Conservation (phyloP, 37 sponge, comb jelly and placozoan genomes). For the Chondrosia reniformis region DNA sequence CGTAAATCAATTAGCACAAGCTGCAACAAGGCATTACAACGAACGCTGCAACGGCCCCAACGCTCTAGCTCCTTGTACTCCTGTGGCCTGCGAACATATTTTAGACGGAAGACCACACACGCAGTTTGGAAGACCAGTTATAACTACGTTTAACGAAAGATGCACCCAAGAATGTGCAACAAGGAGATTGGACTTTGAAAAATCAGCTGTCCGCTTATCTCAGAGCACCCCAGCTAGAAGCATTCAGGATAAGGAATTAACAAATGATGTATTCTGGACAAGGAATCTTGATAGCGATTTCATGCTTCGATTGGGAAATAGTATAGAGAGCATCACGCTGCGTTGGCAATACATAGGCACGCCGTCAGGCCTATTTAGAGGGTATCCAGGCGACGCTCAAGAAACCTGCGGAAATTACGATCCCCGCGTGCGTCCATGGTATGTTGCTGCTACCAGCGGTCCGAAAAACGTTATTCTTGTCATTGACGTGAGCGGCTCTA, state of each 20-base stretch:
- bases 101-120: background rate
- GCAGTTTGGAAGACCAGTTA: background rate
- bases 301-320: background rate
- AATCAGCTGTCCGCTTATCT: background rate
- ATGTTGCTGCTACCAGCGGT: slow-evolving; percentile 30
- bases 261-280: slow-evolving; percentile 4
- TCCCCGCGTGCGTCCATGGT: slow-evolving; percentile 44
- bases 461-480: slow-evolving; percentile 27
- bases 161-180: background rate
- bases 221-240: background rate
- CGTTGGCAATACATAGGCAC: slow-evolving; percentile 26
- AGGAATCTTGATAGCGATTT: background rate
- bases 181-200: background rate
- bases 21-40: background rate
- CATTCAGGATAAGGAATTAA: background rate
- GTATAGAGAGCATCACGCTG: background rate
- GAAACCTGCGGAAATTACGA: slow-evolving; percentile 18
- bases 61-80: background rate
- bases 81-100: background rate
- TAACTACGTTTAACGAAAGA: slow-evolving; percentile 1
- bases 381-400: background rate
- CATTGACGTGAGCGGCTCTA: slow-evolving; percentile 12
- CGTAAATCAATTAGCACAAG: background rate
- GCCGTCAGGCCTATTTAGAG: background rate
- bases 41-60: background rate